Percentiles rank a stretch among this genome's conserved stretches.
Conservation (phyloP, 2,888 invertebrate species). For the Augiades crinisus region DNA sequence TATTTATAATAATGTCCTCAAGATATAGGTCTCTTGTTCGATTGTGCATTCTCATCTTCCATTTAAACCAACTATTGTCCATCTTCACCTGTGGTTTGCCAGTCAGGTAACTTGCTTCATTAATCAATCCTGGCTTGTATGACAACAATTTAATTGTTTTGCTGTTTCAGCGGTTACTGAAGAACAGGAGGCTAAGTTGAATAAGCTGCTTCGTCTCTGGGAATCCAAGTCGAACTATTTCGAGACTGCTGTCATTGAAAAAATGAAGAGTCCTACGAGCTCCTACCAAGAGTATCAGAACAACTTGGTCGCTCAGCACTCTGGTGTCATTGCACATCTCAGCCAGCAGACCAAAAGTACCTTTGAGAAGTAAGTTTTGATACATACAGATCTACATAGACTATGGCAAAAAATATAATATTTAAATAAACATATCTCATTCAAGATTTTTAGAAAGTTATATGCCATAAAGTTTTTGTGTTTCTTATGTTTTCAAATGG, state of each 20-base stretch:
- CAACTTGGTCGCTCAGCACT: slow-evolving; percentile 90
- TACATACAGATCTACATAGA: too few species aligned
- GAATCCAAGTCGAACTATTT: slow-evolving; percentile 97
- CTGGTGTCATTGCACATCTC: slow-evolving; percentile 88
- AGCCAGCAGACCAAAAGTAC: slow-evolving; percentile 90
- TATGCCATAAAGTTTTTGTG: too few species aligned
- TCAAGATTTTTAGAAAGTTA: too few species aligned
- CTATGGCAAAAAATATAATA: too few species aligned
- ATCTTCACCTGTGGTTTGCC: slow-evolving; percentile 69
- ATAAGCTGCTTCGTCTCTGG: slow-evolving; percentile 97
- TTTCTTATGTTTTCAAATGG: too few species aligned
- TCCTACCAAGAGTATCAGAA: slow-evolving; percentile 96
- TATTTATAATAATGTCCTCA: slow-evolving; percentile 79
- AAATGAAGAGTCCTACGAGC: slow-evolving; percentile 91
- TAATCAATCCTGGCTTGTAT: slow-evolving; percentile 44
- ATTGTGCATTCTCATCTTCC: slow-evolving; percentile 70
- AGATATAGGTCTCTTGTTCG: slow-evolving; percentile 74
- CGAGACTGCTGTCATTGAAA: slow-evolving; percentile 89
- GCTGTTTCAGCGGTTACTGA: slow-evolving; percentile 87
- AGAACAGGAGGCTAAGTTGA: slow-evolving; percentile 94
- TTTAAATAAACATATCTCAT: too few species aligned
- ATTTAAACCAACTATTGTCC: slow-evolving; percentile 62
- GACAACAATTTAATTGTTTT: slow-evolving; percentile 67
- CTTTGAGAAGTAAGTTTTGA: slow-evolving; percentile 86
- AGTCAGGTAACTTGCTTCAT: slow-evolving; percentile 75